Percentiles rank a stretch among this genome's conserved stretches.
phyloP scores from a whole-genome alignment of 2,888 invertebrate species.

The Aspidiotus rigidus region DNA sequence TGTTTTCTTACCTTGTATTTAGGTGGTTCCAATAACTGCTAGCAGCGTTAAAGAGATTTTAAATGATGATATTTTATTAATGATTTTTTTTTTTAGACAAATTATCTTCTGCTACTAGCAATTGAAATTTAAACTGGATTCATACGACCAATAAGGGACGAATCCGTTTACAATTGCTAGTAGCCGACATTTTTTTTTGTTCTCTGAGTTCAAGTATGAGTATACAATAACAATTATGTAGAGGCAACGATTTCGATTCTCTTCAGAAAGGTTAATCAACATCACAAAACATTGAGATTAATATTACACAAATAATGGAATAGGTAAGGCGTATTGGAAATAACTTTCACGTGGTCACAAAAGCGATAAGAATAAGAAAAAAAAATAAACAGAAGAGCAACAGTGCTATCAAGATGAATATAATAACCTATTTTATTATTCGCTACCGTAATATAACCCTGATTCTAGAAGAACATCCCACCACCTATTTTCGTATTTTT shows the following conservation, averaged over 20 bases:
- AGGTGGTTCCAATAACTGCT: slow-evolving; percentile 99
- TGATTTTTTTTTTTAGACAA: slow-evolving; percentile 19
- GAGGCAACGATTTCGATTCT: no score
- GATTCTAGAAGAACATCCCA: no score
- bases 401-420: slow-evolving; percentile 33
- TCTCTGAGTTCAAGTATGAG: no score
- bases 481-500: no score
- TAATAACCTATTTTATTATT: no score
- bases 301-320: slow-evolving; percentile 12
- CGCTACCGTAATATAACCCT: not conserved
- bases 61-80: slow-evolving; percentile 29
- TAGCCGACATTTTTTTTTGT: no score
- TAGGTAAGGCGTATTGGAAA: slow-evolving; percentile 26
- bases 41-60: slow-evolving; percentile 43
- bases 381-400: slow-evolving; percentile 30
- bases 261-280: no score
- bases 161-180: no score
- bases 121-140: not conserved
- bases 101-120: slow-evolving; percentile 28
- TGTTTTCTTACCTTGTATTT: slow-evolving; percentile 84
- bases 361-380: slow-evolving; percentile 28
- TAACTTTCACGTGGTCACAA: slow-evolving; percentile 37
- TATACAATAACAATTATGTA: no score
- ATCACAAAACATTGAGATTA: no score
- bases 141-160: no score